phyloP scores from a whole-genome alignment of 2,797 vertebrate species.

The Gallinago nigripennis region DNA sequence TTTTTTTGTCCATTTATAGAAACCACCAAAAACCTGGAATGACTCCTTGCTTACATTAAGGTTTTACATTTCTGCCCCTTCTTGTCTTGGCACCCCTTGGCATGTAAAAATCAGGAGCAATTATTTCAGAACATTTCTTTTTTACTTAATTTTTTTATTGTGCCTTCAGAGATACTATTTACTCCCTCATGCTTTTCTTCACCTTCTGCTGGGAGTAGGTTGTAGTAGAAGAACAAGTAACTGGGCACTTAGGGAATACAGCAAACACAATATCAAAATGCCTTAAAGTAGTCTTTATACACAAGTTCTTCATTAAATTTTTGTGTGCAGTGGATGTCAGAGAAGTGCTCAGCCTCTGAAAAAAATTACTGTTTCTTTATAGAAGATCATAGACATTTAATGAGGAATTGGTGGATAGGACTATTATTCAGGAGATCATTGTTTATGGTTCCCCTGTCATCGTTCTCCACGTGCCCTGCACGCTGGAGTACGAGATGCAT shows the following conservation, averaged over 20 bases:
- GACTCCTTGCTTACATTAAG: neutral
- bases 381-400: neutral
- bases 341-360: neutral
- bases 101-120: neutral
- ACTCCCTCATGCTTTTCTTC: neutral
- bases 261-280: neutral
- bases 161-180: neutral
- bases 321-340: neutral
- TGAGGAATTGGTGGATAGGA: neutral
- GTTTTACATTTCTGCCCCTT: neutral
- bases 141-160: neutral
- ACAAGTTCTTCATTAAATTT: neutral
- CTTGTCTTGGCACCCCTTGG: neutral
- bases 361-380: neutral
- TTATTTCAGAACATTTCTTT: neutral
- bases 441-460: neutral
- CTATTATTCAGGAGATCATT: neutral
- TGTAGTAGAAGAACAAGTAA: neutral
- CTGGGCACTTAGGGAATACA: neutral
- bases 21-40: neutral
- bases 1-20: neutral
- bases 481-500: neutral
- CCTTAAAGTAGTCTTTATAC: neutral
- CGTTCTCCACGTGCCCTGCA: neutral
- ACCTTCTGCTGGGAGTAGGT: neutral